Evolutionary conservation across 2,113 vertebrate species (phyloP).

Genomic region (Hyperopisus bebe): DNA sequence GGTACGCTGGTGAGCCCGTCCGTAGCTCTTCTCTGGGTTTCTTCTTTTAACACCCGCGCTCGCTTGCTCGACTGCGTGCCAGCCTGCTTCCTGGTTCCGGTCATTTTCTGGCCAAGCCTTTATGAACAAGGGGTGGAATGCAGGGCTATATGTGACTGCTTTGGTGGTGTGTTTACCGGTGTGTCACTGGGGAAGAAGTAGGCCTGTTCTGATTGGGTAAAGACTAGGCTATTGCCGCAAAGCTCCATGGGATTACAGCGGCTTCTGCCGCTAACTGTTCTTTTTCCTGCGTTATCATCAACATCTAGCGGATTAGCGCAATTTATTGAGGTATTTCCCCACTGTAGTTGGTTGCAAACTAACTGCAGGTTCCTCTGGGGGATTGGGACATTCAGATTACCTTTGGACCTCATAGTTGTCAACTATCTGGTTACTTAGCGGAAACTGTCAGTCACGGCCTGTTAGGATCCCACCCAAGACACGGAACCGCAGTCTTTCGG

Average conservation of each 20-base stretch:
- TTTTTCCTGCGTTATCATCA: not conserved
- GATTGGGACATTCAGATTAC: not conserved
- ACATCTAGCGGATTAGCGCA: not conserved
- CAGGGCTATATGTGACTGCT: not conserved
- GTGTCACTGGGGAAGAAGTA: not conserved
- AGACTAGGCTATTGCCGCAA: not conserved
- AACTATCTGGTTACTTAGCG: not conserved
- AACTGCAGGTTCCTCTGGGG: not conserved
- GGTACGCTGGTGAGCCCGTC: not conserved
- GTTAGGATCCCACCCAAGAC: not conserved
- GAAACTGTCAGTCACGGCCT: not conserved
- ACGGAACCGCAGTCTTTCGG: not conserved
- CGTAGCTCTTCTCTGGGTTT: not conserved
- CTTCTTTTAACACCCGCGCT: not conserved
- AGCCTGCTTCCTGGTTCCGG: not conserved
- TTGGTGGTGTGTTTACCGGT: not conserved
- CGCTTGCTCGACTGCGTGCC: not conserved
- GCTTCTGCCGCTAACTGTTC: not conserved
- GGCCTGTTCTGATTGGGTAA: not conserved
- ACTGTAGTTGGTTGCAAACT: not conserved
- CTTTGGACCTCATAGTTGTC: not conserved
- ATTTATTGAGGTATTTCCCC: not conserved
- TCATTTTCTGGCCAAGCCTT: conserved; percentile 1
- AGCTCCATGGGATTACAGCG: not conserved
- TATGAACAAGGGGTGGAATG: not conserved